Conservation (phyloP, 2,888 invertebrate genomes). For the Dastarcus helophoroides region DNA sequence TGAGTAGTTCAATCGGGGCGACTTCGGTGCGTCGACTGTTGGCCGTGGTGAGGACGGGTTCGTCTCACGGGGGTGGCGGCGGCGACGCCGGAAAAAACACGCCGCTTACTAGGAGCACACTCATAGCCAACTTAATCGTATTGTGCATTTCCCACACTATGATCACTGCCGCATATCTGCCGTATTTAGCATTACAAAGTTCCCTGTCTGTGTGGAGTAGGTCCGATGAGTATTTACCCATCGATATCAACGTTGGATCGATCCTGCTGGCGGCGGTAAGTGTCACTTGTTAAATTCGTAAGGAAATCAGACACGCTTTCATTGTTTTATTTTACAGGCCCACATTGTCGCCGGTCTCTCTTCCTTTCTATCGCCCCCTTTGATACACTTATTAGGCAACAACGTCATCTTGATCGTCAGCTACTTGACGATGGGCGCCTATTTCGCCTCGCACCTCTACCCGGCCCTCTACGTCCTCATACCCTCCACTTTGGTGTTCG, state of each 20-base stretch:
- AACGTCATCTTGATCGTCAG: slow-evolving; percentile 33
- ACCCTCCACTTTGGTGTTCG: slow-evolving; percentile 44
- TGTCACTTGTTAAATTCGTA: not conserved
- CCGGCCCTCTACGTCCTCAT: slow-evolving; percentile 43
- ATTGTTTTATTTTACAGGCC: slow-evolving; percentile 36
- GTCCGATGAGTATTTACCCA: slow-evolving; percentile 17
- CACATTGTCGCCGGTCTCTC: slow-evolving; percentile 40
- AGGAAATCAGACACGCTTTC: slow-evolving; percentile 40
- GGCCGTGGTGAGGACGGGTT: slow-evolving; percentile 35
- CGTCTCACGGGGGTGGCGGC: slow-evolving; percentile 30
- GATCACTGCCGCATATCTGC: slow-evolving; percentile 52
- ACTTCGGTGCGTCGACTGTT: slow-evolving; percentile 66
- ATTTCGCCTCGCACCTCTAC: slow-evolving; percentile 50
- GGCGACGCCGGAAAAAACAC: slow-evolving; percentile 5
- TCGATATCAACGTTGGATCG: slow-evolving; percentile 39
- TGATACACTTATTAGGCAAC: slow-evolving; percentile 42
- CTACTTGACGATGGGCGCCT: slow-evolving; percentile 36
- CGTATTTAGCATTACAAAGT: slow-evolving; percentile 46
- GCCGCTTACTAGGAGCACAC: slow-evolving; percentile 32
- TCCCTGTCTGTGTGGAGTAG: slow-evolving; percentile 40
- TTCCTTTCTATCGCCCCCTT: slow-evolving; percentile 36
- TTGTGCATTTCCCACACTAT: slow-evolving; percentile 49
- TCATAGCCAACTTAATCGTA: slow-evolving; percentile 42
- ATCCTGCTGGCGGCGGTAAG: slow-evolving; percentile 47
- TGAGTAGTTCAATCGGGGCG: slow-evolving; percentile 62